phyloP scores from a whole-genome alignment of 2,113 vertebrate species.

The Mastomys coucha region DNA sequence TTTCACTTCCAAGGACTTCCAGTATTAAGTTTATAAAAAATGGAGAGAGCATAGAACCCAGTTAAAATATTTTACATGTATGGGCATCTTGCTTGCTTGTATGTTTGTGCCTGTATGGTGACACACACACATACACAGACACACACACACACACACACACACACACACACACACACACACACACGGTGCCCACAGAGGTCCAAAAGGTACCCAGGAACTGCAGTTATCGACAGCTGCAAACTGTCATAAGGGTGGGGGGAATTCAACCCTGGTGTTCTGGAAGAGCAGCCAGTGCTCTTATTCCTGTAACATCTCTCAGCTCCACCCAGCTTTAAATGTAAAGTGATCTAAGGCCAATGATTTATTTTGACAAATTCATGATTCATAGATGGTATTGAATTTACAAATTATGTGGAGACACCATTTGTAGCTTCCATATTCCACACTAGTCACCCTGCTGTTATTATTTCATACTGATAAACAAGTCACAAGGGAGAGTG shows the following conservation, averaged over 20 bases:
- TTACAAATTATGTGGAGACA: not conserved
- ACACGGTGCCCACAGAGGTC: not conserved
- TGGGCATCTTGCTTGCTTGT: not conserved
- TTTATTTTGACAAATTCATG: not conserved
- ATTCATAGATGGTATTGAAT: not conserved
- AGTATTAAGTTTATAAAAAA: conserved; percentile 4
- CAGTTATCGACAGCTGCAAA: not conserved
- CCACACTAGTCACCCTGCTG: not conserved
- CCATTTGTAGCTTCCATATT: not conserved
- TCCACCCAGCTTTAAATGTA: not conserved
- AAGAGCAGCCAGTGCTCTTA: not conserved
- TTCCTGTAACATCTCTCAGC: too few species aligned
- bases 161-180: not conserved
- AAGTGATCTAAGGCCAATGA: not conserved
- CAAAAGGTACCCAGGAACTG: too few species aligned
- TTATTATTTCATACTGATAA: not conserved
- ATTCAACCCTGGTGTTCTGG: not conserved
- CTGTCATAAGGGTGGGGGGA: not conserved
- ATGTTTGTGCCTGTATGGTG: not conserved
- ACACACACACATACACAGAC: not conserved
- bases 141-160: not conserved
- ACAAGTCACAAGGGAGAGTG: not conserved
- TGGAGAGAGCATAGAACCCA: not conserved
- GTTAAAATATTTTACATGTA: not conserved
- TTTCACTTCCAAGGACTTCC: not conserved